Evolutionary conservation across 2,797 vertebrate genomes (phyloP).

Genomic region (Peromyscus eremicus): DNA sequence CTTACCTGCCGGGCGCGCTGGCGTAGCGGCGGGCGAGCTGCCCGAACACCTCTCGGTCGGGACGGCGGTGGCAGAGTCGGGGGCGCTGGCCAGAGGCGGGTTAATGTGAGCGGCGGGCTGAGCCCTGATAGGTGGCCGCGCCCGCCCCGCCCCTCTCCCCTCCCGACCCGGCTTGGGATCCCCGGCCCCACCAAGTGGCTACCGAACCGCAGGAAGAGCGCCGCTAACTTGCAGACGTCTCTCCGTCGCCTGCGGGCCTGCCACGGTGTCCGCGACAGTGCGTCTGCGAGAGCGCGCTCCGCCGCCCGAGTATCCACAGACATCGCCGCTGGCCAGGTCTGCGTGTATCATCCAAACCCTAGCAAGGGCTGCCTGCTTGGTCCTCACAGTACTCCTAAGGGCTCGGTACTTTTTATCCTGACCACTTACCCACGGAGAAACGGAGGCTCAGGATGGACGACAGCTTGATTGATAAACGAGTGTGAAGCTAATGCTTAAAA

Average conservation of each 20-base stretch:
- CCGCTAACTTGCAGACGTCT: neutral
- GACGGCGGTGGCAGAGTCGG: neutral
- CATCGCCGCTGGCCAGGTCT: neutral
- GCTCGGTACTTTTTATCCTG: neutral
- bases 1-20: neutral
- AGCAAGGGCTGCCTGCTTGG: fast-evolving
- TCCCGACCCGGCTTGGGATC: neutral
- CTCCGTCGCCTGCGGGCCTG: neutral
- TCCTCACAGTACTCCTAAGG: neutral
- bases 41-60: conserved; percentile 5
- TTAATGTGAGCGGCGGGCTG: neutral
- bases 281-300: neutral
- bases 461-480: neutral
- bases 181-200: neutral
- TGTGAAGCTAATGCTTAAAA: neutral
- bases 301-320: neutral
- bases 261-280: neutral
- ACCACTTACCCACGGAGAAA: neutral
- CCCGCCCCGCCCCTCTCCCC: conserved; percentile 65
- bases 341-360: fast-evolving
- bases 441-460: neutral
- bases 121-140: neutral
- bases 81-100: neutral
- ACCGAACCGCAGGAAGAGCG: neutral
- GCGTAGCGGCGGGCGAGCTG: neutral